phyloP scores from a whole-genome alignment of 1,140 invertebrate species.

The Drosophila cardini region DNA sequence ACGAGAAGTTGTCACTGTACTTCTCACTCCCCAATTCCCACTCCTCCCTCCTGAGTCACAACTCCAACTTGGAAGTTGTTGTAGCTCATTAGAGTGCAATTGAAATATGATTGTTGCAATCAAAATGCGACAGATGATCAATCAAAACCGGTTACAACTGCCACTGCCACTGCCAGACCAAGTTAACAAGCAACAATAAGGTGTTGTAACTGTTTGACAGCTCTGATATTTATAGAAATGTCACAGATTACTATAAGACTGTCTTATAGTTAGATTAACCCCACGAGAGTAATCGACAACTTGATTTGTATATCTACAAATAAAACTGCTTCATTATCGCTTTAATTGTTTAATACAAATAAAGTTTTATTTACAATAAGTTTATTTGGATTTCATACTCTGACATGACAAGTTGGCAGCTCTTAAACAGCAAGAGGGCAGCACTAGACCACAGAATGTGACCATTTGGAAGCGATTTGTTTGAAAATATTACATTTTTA shows the following conservation, averaged over 20 bases:
- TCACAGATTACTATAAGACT: constrained; percentile 24
- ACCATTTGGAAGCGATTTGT: too few species aligned
- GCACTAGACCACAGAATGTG: too few species aligned
- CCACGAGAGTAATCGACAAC: not conserved
- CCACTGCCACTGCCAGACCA: constrained; percentile 6
- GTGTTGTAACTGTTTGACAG: constrained; percentile 22
- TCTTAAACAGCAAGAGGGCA: too few species aligned
- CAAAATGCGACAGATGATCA: constrained; percentile 48
- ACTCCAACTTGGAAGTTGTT: constrained; percentile 9
- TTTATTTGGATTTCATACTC: too few species aligned
- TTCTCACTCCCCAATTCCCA: constrained; percentile 13
- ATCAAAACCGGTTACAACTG: constrained; percentile 44
- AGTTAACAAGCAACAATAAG: not conserved
- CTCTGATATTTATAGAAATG: constrained; percentile 16
- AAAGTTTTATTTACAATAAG: too few species aligned
- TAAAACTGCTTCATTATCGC: too few species aligned
- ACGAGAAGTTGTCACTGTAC: constrained; percentile 24
- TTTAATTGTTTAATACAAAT: too few species aligned
- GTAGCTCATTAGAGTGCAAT: constrained; percentile 49
- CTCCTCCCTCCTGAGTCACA: not conserved
- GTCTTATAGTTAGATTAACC: constrained; percentile 4
- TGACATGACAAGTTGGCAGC: too few species aligned
- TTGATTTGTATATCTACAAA: not conserved
- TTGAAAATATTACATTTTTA: too few species aligned
- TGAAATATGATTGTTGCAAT: constrained; percentile 56